These are phyloP conservation scores for Drosophila ohnishii DNA, from an alignment of 1,140 invertebrate species.

Conservation along the genomic window DNA sequence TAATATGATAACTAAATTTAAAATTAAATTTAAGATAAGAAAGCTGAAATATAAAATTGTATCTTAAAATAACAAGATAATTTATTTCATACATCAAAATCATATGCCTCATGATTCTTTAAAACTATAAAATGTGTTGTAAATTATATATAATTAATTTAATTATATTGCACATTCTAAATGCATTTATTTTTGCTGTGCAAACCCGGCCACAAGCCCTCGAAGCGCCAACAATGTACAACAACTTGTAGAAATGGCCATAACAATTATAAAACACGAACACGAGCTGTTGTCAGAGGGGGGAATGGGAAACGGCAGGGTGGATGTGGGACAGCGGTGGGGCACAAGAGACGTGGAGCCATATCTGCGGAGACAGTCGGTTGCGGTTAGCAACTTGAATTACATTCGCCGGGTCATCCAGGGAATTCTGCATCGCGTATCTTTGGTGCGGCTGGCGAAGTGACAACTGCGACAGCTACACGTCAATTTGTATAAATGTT, in stretches of 20 bases:
- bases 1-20: rapidly evolving
- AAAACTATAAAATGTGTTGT: neutral
- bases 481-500: slow-evolving; percentile 75
- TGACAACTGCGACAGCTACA: slow-evolving; percentile 62
- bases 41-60: neutral
- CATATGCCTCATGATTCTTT: neutral
- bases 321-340: neutral
- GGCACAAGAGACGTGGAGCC: slow-evolving; percentile 4
- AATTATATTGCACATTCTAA: too few relatives aligned
- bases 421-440: slow-evolving; percentile 39
- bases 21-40: neutral
- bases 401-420: slow-evolving; percentile 43
- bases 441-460: slow-evolving; percentile 44
- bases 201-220: slow-evolving; percentile 16
- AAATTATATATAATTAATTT: neutral
- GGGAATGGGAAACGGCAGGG: neutral
- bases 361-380: slow-evolving; percentile 33
- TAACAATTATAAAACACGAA: slow-evolving; percentile 65
- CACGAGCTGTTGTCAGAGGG: slow-evolving; percentile 15
- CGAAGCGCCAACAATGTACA: slow-evolving; percentile 40
- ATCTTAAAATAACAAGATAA: neutral
- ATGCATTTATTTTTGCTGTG: slow-evolving; percentile 1
- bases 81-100: neutral
- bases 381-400: slow-evolving; percentile 68
- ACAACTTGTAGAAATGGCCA: slow-evolving; percentile 58